Evolutionary conservation across 2,888 invertebrate genomes (phyloP).

Genomic region (Ichneumon xanthorius): DNA sequence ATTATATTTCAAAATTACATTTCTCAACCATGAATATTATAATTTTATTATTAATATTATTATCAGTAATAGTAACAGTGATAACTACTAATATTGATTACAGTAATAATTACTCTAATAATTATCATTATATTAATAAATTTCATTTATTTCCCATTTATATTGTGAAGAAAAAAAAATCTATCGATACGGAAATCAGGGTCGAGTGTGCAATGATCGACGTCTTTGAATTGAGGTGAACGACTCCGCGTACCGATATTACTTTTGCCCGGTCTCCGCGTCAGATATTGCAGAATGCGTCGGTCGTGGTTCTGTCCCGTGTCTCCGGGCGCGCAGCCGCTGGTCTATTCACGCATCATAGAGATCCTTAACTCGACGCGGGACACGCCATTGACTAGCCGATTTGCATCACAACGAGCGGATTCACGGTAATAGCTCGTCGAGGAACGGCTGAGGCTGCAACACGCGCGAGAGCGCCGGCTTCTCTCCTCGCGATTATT

Average conservation of each 20-base stretch:
- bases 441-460: constrained; percentile 40
- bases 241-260: constrained; percentile 34
- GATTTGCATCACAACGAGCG: constrained; percentile 70
- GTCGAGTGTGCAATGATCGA: not conserved
- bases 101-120: too few relatives aligned
- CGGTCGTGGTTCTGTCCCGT: constrained; percentile 18
- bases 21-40: not conserved
- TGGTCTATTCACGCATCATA: constrained; percentile 65
- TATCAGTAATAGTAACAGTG: too few relatives aligned
- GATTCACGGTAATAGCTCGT: constrained; percentile 66
- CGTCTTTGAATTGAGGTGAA: constrained; percentile 43
- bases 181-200: not conserved
- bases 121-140: too few relatives aligned
- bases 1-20: not conserved
- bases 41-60: too few relatives aligned
- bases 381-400: constrained; percentile 65
- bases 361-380: constrained; percentile 65
- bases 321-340: constrained; percentile 45
- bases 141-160: too few relatives aligned
- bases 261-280: not conserved
- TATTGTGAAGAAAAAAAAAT: not conserved
- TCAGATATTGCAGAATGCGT: constrained; percentile 28
- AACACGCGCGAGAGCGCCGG: constrained; percentile 19
- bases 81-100: too few relatives aligned
- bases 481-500: constrained; percentile 45